phyloP scores from a whole-genome alignment of 2,888 invertebrate species.

The Xylota segnis region DNA sequence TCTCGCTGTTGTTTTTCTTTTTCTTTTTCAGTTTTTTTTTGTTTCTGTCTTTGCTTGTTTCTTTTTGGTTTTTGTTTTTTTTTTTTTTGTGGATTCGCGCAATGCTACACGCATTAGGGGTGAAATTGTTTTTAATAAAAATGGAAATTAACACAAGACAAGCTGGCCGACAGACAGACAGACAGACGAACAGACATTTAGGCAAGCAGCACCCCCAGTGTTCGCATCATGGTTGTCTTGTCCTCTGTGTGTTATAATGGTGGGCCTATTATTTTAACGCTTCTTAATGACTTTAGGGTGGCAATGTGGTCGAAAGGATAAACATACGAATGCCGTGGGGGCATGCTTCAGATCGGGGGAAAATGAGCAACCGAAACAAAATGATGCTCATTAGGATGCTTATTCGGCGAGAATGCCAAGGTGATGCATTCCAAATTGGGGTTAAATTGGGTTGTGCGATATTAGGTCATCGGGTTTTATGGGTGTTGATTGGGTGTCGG shows the following conservation, averaged over 20 bases:
- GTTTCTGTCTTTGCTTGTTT: not conserved
- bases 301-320: constrained; percentile 11
- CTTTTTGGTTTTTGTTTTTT: constrained; percentile 1
- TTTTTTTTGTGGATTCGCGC: constrained; percentile 34
- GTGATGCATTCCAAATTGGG: constrained; percentile 68
- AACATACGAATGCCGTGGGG: constrained; percentile 20
- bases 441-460: constrained; percentile 41
- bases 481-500: constrained; percentile 60
- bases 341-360: constrained; percentile 26
- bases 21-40: constrained; percentile 1
- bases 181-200: constrained; percentile 30
- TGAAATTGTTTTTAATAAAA: constrained; percentile 72
- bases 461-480: constrained; percentile 53
- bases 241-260: constrained; percentile 56
- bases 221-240: constrained; percentile 29
- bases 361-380: constrained; percentile 56
- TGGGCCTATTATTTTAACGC: constrained; percentile 69
- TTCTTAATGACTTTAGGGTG: constrained; percentile 61
- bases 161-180: constrained; percentile 6
- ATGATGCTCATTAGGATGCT: constrained; percentile 66
- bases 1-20: constrained; percentile 9
- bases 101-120: constrained; percentile 63
- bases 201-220: not conserved
- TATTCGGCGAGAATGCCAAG: constrained; percentile 26
- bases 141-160: constrained; percentile 71